phyloP scores from a whole-genome alignment of 2,797 vertebrate genomes.

The Platyrinchus mystaceus region DNA sequence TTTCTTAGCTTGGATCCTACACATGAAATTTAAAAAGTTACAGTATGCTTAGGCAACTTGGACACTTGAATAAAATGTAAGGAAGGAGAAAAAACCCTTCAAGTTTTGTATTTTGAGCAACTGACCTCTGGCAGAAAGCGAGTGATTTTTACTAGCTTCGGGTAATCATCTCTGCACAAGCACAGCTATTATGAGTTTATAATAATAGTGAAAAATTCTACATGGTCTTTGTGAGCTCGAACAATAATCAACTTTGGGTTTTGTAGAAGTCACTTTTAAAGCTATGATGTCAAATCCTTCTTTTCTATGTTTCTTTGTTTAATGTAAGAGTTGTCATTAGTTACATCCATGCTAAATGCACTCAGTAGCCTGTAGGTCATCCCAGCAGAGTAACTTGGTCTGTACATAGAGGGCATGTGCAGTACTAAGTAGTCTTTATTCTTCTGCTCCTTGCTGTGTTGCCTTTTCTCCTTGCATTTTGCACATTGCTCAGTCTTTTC shows the following conservation, averaged over 20 bases:
- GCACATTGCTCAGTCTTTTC: neutral
- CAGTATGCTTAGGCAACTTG: neutral
- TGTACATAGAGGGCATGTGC: neutral
- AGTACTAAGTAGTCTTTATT: neutral
- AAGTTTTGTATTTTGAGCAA: neutral
- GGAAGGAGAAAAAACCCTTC: neutral
- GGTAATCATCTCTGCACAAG: neutral
- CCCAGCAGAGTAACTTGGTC: neutral
- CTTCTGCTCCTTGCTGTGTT: neutral
- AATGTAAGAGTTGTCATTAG: neutral
- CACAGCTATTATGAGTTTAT: neutral
- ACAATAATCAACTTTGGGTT: fast-evolving
- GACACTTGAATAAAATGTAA: neutral
- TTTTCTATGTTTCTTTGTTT: neutral
- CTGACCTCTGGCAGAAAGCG: neutral
- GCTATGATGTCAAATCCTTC: neutral
- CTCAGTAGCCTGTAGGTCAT: neutral
- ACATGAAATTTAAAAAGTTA: neutral
- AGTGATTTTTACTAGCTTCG: neutral
- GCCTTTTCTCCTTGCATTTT: neutral
- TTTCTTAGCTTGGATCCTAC: neutral
- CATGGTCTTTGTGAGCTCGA: neutral
- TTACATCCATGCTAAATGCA: neutral
- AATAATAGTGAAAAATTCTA: neutral
- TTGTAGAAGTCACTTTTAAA: neutral